A percentile compares a stretch with the other conserved stretches of the same genome.
Conservation (phyloP, 2,888 invertebrate species). For the Atethmia centrago region DNA sequence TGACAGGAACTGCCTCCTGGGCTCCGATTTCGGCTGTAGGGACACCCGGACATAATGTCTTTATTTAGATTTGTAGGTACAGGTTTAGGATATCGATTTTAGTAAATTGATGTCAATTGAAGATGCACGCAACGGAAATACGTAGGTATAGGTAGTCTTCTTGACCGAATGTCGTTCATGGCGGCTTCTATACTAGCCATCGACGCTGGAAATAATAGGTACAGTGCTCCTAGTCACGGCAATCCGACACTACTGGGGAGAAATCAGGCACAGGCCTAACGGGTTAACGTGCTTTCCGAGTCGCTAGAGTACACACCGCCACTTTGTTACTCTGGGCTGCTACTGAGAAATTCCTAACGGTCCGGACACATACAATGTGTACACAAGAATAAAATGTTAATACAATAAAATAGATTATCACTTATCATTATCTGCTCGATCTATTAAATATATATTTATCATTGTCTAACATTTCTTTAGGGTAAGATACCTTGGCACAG, state of each 20-base stretch:
- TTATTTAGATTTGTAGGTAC: neutral
- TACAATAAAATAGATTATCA: neutral
- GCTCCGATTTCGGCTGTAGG: conserved; percentile 89
- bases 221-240: neutral
- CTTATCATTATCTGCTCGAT: neutral
- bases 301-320: neutral
- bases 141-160: neutral
- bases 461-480: neutral
- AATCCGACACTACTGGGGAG: neutral
- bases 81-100: neutral
- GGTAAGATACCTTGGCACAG: neutral
- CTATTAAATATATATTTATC: neutral
- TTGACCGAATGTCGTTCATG: neutral
- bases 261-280: neutral
- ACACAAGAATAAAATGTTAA: neutral
- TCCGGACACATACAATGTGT: neutral
- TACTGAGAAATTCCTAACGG: neutral
- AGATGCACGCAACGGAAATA: neutral
- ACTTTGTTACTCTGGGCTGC: neutral
- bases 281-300: neutral
- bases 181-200: neutral
- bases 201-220: neutral
- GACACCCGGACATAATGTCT: neutral
- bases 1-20: conserved; percentile 94
- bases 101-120: neutral